Percentiles rank a stretch among this genome's conserved stretches.
Conservation (phyloP, 2,888 invertebrate genomes). For the Cepaea hortensis region DNA sequence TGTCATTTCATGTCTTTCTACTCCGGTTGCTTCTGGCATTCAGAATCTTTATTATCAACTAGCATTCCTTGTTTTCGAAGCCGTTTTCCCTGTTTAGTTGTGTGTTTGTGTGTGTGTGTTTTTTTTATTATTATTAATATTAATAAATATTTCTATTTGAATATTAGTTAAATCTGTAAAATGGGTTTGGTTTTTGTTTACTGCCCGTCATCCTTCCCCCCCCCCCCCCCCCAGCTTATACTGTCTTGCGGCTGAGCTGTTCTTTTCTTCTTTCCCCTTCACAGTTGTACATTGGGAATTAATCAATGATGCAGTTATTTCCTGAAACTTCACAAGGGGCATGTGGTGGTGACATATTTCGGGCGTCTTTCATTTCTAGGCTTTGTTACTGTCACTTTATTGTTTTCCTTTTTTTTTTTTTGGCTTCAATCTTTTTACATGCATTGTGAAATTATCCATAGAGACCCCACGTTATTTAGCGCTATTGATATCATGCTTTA, state of each 20-base stretch:
- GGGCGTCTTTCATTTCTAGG: not conserved
- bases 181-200: no score
- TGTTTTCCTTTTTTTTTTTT: not conserved
- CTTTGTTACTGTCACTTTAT: not conserved
- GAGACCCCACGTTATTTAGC: not conserved
- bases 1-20: constrained; percentile 4
- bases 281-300: no score
- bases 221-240: no score
- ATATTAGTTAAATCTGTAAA: no score
- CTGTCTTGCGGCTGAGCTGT: no score
- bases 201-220: no score
- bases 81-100: not conserved
- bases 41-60: not conserved
- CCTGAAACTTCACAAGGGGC: not conserved
- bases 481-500: not conserved
- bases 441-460: not conserved
- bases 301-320: no score
- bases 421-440: not conserved
- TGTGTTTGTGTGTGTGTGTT: no score
- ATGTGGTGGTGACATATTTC: not conserved
- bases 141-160: no score
- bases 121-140: no score
- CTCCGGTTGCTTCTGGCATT: not conserved
- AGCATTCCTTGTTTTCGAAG: not conserved
- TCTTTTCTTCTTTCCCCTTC: no score